Conservation (phyloP, 2,113 vertebrate genomes). For the Trichomycterus rosablanca region DNA sequence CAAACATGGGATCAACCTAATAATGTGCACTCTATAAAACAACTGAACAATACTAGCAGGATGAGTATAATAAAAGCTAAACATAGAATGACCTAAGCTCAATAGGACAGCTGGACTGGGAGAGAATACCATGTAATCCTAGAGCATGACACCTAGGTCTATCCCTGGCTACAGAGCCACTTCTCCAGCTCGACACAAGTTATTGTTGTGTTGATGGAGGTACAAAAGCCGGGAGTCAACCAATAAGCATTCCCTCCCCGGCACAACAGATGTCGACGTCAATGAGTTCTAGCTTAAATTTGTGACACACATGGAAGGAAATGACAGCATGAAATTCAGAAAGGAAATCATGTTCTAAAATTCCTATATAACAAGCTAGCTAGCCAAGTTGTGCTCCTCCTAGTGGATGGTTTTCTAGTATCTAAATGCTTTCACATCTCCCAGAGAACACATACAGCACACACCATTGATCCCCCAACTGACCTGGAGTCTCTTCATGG, state of each 20-base stretch:
- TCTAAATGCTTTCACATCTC: too few species aligned
- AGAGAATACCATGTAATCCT: slow-evolving; percentile 47
- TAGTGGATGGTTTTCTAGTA: too few species aligned
- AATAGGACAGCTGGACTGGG: slow-evolving; percentile 51
- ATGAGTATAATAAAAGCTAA: slow-evolving; percentile 42
- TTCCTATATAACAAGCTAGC: too few species aligned
- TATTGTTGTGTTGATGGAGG: slow-evolving; percentile 36
- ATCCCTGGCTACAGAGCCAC: slow-evolving; percentile 41
- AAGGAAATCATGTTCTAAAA: too few species aligned
- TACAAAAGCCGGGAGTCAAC: too few species aligned
- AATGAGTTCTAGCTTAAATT: not conserved
- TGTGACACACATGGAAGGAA: not conserved
- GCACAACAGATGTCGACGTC: not conserved
- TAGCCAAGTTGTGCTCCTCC: too few species aligned
- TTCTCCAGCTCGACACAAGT: slow-evolving; percentile 4
- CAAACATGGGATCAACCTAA: not conserved
- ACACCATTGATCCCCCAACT: slow-evolving; percentile 26
- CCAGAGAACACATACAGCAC: not conserved
- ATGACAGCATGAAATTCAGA: not conserved
- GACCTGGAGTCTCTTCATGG: slow-evolving; percentile 97
- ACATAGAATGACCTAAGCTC: slow-evolving; percentile 51
- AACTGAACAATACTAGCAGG: not conserved
- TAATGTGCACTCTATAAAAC: not conserved
- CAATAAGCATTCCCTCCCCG: not conserved
- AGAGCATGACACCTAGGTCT: slow-evolving; percentile 28